These are phyloP conservation scores for Gobio occitaniae DNA, from an alignment of 2,797 vertebrate genomes.

Conservation along the genomic window DNA sequence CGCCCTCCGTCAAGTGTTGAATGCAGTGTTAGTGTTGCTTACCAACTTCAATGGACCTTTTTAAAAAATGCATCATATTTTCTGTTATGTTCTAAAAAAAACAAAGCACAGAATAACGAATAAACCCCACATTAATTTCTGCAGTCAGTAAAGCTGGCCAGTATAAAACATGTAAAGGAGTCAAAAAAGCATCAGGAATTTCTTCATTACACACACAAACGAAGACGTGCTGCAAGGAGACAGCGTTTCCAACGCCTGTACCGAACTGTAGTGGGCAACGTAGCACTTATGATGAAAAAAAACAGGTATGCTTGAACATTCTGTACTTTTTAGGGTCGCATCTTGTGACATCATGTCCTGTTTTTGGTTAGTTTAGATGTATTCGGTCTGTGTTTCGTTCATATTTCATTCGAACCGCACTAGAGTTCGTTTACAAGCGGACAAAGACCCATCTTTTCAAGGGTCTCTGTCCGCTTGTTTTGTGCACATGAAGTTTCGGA, in stretches of 20 bases:
- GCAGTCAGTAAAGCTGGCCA: neutral
- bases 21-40: neutral
- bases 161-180: neutral
- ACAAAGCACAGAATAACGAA: neutral
- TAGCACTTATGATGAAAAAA: neutral
- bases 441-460: too few species aligned
- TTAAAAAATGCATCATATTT: neutral
- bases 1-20: too few species aligned
- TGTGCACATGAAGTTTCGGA: neutral
- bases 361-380: neutral
- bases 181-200: neutral
- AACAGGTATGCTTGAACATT: neutral
- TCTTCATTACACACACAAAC: neutral
- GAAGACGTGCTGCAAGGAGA: neutral
- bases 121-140: neutral
- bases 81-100: neutral
- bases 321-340: neutral
- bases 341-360: neutral
- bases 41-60: neutral
- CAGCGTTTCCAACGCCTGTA: neutral
- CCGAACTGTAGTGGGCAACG: neutral
- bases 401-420: neutral
- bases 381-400: neutral
- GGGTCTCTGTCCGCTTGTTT: too few species aligned
- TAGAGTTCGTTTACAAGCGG: neutral